Base-by-base conservation (phyloP, 2,888 invertebrate species). In the Heliconius cydno region DNA sequence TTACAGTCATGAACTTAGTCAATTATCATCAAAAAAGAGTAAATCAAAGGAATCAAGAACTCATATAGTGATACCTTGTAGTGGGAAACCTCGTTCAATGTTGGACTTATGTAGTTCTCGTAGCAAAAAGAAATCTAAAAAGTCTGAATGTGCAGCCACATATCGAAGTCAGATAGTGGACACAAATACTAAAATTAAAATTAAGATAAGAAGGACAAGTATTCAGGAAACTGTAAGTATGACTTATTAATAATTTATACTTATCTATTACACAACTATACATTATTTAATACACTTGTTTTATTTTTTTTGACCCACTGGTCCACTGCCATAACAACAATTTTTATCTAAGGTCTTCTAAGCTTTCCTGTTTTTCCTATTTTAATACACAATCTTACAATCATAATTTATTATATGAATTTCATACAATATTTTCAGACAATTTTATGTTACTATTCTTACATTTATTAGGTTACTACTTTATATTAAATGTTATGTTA, bases 151-250 rank as follows among this genome's bases (percentile, higher is more conserved):
- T 85, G 88, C 89, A 82, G 87, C 94, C 85, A 96, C 95, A 85
- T 96, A 96, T 91, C 95, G 94, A 84, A 96, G 96, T 88, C 96
- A 96, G 90, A 96, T 96, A 85, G 96, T 96, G 84, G 96, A 96
- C 87, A 96, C 96, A 82, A 92, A 92, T 87, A 96, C 96, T 86
- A 95, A 96, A 81, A 96, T 97, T 87, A 97, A 97, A 90, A 96
- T 97, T 86, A 96, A 96, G 87, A 97, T 97, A 85, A 96, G 96
- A 89, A 97, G 96, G 91, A 96, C 96, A 86, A 94, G 90, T 87
- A 85, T 89, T 84, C 92, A 91, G 88, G 91, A 93, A 87, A 88
- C 88, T 83, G 94, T 94, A 88, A 94, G 94, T 79, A 41, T 60
- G 19, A 9, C 6, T 28, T 65, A 28, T 25, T 25, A 28, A 65